Base-by-base conservation (phyloP, 1,140 invertebrate species). In the Euschistus heros region DNA sequence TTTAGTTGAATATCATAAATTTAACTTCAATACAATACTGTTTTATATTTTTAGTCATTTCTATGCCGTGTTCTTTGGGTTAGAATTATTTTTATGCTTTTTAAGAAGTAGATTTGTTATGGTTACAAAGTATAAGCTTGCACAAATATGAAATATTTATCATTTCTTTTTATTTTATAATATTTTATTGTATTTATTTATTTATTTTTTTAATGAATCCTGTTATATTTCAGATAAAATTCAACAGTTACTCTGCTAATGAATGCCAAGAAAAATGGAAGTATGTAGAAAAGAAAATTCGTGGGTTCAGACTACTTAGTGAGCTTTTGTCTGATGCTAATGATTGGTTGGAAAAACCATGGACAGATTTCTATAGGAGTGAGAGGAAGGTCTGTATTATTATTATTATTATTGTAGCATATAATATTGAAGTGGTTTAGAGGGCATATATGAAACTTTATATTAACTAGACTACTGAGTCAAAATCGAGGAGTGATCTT, bases 261-360 rank as follows among this genome's bases (percentile, higher is more conserved):
- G 71, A 77, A 22, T 77, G 76, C 64, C 74, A 75, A 65, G 70
- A 71, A 30, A 72, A 74, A 65, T 76, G 75, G 74, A 67, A 69
- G 33, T 62, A 69, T 30, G 70, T 77, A 50, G 68, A 73, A 52
- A 69, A 70, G 46, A 66, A 75, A 62, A 33, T 78, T 8, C 70
- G 77, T n/a, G 65, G 73, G 14, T 78, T 72, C 67, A 69, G 77
- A 24, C 71, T 76, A 26, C 64, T 78, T 24, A 68, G 69, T 14
- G 77, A 78, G 65, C 65, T 78, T 55, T 62, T 77, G 0, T 66
- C 66, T 22, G 77, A 78, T 73, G 77, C 77, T 13, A 72, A 74
- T 57, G 67, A 68, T 18, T 78, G 75, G 76, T 63, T 73, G 1
- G 69, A 73, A 50, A 70, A 76, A 61, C 77, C 77, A 24, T 78